Percentiles rank a stretch among this genome's conserved stretches.
phyloP scores from a whole-genome alignment of 2,113 vertebrate genomes.

The Perca schrenkii region DNA sequence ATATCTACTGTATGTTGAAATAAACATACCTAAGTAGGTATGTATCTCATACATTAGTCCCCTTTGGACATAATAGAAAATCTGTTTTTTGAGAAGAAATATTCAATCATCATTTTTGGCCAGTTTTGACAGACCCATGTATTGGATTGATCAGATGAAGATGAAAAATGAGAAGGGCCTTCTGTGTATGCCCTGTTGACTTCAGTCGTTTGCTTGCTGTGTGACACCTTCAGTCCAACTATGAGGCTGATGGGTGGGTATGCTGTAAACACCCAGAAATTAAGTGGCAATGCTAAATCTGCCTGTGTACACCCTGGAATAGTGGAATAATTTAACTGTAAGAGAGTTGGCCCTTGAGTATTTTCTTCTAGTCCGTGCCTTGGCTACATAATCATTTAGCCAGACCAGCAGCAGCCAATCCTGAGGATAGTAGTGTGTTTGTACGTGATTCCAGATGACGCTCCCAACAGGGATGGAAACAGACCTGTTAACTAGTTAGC shows the following conservation, averaged over 20 bases:
- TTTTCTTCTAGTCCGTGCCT: constrained; percentile 22
- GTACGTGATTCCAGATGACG: constrained; percentile 39
- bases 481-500: constrained; percentile 53
- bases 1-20: too few relatives aligned
- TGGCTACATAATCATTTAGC: neutral
- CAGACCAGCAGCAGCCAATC: constrained; percentile 18
- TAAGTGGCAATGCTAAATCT: neutral
- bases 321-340: neutral
- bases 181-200: too few relatives aligned
- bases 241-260: constrained; percentile 1
- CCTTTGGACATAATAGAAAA: too few relatives aligned
- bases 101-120: too few relatives aligned
- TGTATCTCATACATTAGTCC: too few relatives aligned
- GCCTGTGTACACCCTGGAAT: constrained; percentile 4
- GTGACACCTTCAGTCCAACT: constrained; percentile 15
- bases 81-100: too few relatives aligned
- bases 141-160: too few relatives aligned
- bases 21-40: too few relatives aligned
- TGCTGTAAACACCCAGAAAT: constrained; percentile 9
- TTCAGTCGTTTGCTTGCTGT: neutral
- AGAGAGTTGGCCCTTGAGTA: neutral
- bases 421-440: constrained; percentile 36
- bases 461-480: constrained; percentile 33
- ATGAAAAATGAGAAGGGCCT: too few relatives aligned
- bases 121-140: too few relatives aligned